Conservation (phyloP, 2,888 invertebrate genomes). For the Lycaena phlaeas region DNA sequence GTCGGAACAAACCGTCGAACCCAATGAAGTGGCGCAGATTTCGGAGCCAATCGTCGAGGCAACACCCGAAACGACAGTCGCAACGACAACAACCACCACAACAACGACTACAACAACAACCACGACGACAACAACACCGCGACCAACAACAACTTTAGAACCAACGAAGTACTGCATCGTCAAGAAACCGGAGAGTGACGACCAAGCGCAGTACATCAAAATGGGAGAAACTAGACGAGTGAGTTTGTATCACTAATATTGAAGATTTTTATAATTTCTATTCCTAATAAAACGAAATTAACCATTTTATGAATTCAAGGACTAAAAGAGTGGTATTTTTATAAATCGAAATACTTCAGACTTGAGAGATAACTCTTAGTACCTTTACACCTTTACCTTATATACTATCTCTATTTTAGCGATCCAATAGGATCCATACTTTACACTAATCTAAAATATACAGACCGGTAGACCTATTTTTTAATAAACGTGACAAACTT, state of each 20-base stretch:
- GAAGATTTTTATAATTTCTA: no score
- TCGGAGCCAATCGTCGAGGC: slow-evolving; percentile 52
- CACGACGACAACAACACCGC: slow-evolving; percentile 62
- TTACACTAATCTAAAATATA: no score
- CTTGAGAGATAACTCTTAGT: no score
- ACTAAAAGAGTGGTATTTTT: no score
- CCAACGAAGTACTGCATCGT: slow-evolving; percentile 83
- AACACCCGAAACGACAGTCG: slow-evolving; percentile 41
- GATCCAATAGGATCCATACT: no score
- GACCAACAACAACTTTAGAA: slow-evolving; percentile 73
- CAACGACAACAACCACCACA: slow-evolving; percentile 41
- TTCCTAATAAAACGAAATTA: no score
- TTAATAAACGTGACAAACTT: no score
- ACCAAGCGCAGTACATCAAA: slow-evolving; percentile 82
- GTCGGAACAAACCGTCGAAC: slow-evolving; percentile 57
- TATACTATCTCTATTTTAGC: no score
- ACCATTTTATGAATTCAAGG: no score
- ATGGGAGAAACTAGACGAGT: slow-evolving; percentile 91
- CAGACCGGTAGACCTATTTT: no score
- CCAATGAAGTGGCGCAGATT: slow-evolving; percentile 55
- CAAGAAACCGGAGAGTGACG: slow-evolving; percentile 85
- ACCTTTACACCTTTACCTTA: no score
- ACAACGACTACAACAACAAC: slow-evolving; percentile 55
- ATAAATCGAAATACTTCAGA: no score
- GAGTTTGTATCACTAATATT: slow-evolving; percentile 61